Base-by-base conservation (phyloP, 1,140 invertebrate species). In the Trichomalopsis sarcophagae region DNA sequence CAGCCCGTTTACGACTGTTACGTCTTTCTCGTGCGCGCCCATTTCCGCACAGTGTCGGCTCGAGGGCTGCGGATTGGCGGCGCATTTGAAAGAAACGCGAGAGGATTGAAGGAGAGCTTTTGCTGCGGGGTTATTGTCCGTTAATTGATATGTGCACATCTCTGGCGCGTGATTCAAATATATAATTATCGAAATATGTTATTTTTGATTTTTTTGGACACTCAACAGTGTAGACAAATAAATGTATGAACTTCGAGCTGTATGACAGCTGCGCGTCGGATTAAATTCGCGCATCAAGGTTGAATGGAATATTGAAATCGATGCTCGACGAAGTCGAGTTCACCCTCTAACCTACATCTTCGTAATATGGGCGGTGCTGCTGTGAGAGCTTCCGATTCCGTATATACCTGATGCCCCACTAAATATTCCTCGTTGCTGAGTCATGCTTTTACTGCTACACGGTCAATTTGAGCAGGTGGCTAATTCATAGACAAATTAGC, bases 391-490 rank as follows among this genome's bases (percentile, higher is more conserved):
- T 4, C 21, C 55, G 17, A 27, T 4, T 62, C 14, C 55, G 2
- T n/a, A 62, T 62, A 62, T 62, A 62, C 55, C 55, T 62, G 21
- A 21, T 62, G 21, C 55, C 55, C 55, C 4, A 62, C 6, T 62
- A 62, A 62, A 62, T 62, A n/a, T 62, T 62, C 55, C 6, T 62
- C 55, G 17, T 21, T 62, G 55, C 55, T n/a, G 55, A 62, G 55
- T 62, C 55, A 62, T 21, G 21, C 55, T 62, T 50, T 62, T 62
- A 62, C 55, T 62, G 55, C 17, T 17, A 62, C 55, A 62, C 21
- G n/a, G 21, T 79, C 14, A 1, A 80, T 68, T 81, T 17, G 11
- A 23, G 62, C 78, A 69, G 78, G 62, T 80, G 36, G 33, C 36
- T 33, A 44, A 23, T 40, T n/a, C 36, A 17, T 68, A 11, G 9